phyloP scores from a whole-genome alignment of 1,140 invertebrate genomes.

The Physella acuta region DNA sequence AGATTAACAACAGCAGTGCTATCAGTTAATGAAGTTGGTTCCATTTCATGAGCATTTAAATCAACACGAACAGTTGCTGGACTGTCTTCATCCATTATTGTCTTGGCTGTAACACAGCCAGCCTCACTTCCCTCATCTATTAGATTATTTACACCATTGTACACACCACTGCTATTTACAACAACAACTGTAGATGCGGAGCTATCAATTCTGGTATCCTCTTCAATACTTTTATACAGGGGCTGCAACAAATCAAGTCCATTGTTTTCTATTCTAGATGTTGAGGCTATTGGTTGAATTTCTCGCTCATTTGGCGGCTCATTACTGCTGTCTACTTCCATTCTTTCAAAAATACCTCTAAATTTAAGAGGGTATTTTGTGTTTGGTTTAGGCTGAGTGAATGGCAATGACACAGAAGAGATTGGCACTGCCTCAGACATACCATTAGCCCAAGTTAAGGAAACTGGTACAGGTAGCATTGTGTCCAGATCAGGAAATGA shows the following conservation, averaged over 20 bases:
- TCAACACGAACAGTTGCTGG: conserved; percentile 23
- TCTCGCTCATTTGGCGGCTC: conserved; percentile 1
- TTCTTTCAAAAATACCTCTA: conserved; percentile 6
- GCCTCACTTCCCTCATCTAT: conserved; percentile 20
- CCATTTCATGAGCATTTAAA: conserved; percentile 25
- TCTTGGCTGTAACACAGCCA: conserved; percentile 17
- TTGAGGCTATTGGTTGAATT: not conserved
- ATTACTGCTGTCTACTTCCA: conserved; percentile 22
- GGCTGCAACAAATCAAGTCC: not conserved
- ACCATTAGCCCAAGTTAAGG: not conserved
- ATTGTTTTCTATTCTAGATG: conserved; percentile 7
- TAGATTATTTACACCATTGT: conserved; percentile 22
- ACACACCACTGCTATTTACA: conserved; percentile 23
- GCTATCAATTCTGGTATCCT: conserved; percentile 17
- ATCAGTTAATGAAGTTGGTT: conserved; percentile 18
- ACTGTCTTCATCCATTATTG: conserved; percentile 21
- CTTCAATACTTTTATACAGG: not conserved
- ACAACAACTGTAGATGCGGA: conserved; percentile 13
- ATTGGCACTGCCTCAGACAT: not conserved
- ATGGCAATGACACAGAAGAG: not conserved
- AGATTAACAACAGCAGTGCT: conserved; percentile 11
- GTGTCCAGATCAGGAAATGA: no score
- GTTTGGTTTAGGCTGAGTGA: not conserved
- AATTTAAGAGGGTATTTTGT: conserved; percentile 2
- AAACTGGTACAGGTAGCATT: not conserved